Conservation (phyloP, 1,140 invertebrate genomes). For the Atta texana region DNA sequence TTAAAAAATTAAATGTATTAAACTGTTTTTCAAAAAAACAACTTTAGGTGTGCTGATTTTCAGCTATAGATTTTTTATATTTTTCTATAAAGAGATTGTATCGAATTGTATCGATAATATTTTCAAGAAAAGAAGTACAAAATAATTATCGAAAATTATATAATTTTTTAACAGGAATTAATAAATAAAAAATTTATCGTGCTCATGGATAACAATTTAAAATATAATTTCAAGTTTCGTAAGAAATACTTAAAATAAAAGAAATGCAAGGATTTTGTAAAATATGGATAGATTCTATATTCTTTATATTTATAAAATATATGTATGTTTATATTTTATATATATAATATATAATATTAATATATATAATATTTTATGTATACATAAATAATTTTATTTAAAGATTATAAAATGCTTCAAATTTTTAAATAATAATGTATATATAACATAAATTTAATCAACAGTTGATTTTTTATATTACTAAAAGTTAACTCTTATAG, state of each 20-base stretch:
- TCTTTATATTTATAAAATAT: not conserved
- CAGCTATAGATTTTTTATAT: not conserved
- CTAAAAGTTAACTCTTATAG: not conserved
- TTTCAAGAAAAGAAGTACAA: not conserved
- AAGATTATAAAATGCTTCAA: not conserved
- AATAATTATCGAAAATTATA: not conserved
- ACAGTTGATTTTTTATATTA: not conserved
- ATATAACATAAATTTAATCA: not conserved
- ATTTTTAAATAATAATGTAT: not conserved
- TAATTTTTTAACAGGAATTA: not conserved
- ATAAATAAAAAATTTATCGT: not conserved
- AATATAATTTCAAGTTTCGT: not conserved
- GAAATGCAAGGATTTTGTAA: not conserved
- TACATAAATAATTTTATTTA: not conserved
- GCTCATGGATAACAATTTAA: not conserved
- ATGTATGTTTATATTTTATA: not conserved
- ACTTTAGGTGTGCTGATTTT: not conserved
- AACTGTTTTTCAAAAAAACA: not conserved
- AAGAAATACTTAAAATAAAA: not conserved
- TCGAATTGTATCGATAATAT: not conserved
- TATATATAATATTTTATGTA: not conserved
- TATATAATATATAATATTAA: not conserved
- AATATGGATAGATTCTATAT: not conserved
- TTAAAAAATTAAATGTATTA: not conserved
- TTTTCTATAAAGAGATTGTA: not conserved